Conservation (phyloP, 2,113 vertebrate species). For the Eolophus roseicapilla region DNA sequence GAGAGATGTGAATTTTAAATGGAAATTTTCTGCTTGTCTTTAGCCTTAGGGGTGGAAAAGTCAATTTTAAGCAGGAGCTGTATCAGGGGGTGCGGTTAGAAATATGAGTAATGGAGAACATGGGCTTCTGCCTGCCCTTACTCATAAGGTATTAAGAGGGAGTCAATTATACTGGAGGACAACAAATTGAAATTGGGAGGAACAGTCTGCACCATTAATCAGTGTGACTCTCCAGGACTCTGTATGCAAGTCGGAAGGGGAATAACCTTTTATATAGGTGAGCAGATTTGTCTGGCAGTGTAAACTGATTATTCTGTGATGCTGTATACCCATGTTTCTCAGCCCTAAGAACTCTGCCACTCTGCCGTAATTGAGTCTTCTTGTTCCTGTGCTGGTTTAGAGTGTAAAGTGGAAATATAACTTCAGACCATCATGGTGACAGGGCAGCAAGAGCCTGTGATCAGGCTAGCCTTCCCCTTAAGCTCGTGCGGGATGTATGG, state of each 20-base stretch:
- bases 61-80: neutral
- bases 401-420: neutral
- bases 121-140: neutral
- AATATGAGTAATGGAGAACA: neutral
- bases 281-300: neutral
- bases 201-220: neutral
- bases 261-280: neutral
- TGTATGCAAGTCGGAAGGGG: neutral
- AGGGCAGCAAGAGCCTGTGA: neutral
- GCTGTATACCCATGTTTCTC: neutral
- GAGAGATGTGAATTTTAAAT: neutral
- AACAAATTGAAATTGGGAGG: slow-evolving; percentile 34
- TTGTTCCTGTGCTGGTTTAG: neutral
- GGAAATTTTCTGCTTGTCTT: neutral
- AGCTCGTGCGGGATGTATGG: neutral
- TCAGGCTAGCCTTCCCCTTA: neutral
- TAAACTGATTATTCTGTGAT: neutral
- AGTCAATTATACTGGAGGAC: neutral
- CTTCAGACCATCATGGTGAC: neutral
- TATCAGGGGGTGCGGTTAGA: neutral
- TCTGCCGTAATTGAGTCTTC: neutral
- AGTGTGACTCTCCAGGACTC: neutral
- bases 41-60: neutral
- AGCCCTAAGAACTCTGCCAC: neutral
- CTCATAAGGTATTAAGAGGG: neutral